These are phyloP conservation scores for Sus cebifrons DNA, from an alignment of 2,797 vertebrate genomes.

Conservation along the genomic window DNA sequence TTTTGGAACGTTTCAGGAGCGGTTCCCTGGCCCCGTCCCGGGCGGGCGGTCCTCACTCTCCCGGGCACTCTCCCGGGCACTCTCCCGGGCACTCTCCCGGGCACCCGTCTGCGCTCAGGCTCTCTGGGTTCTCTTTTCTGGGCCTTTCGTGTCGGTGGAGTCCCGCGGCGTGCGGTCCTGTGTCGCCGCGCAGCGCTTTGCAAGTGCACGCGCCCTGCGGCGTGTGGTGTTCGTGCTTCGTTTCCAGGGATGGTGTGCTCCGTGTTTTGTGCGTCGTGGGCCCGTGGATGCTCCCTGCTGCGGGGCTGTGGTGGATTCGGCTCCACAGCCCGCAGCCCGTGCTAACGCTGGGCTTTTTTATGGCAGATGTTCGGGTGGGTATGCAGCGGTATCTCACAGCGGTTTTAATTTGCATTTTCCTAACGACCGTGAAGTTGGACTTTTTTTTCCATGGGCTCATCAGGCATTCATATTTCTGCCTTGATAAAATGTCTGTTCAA, in stretches of 20 bases:
- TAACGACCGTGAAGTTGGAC: neutral
- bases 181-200: too few relatives aligned
- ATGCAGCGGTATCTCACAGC: neutral
- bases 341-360: accelerated
- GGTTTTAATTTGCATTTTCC: neutral
- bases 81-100: accelerated
- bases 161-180: too few relatives aligned
- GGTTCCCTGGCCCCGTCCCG: too few relatives aligned
- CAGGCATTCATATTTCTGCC: neutral
- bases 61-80: too few relatives aligned
- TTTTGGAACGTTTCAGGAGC: neutral
- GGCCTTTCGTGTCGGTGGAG: neutral
- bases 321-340: accelerated
- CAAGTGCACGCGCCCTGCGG: too few relatives aligned
- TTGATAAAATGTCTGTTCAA: constrained; percentile 26
- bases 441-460: neutral
- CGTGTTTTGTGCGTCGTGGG: too few relatives aligned
- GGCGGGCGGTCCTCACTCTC: too few relatives aligned
- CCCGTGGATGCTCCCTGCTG: too few relatives aligned
- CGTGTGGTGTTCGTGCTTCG: too few relatives aligned
- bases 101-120: too few relatives aligned
- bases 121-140: neutral
- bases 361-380: neutral
- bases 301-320: too few relatives aligned
- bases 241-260: too few relatives aligned